These are phyloP conservation scores for Telmatochromis sp. DNA, from an alignment of 2,113 vertebrate genomes.

Conservation along the genomic window DNA sequence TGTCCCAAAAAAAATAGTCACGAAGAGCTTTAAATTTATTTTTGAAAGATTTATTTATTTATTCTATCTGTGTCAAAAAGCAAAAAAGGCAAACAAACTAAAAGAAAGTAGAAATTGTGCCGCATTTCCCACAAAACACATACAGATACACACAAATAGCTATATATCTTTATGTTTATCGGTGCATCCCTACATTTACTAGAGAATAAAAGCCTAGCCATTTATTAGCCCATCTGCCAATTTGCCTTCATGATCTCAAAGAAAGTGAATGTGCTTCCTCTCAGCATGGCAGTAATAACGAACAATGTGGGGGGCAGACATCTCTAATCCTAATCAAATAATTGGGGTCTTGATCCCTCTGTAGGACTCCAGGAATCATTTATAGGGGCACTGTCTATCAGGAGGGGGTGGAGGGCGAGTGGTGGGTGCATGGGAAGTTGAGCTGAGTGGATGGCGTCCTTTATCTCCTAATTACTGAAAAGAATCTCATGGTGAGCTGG, in stretches of 20 bases:
- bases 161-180: no score
- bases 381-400: background rate
- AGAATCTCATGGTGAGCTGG: conserved; percentile 49
- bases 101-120: background rate
- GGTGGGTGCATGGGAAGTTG: background rate
- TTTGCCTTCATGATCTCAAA: background rate
- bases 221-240: background rate
- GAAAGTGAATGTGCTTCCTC: conserved; percentile 54
- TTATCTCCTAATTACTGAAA: conserved; percentile 52
- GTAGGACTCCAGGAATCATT: conserved; percentile 38
- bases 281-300: conserved; percentile 49
- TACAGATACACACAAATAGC: no score
- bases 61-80: background rate
- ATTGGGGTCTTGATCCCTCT: conserved; percentile 48
- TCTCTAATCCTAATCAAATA: conserved; percentile 66
- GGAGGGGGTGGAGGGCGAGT: background rate
- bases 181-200: background rate
- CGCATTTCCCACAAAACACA: no score
- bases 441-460: conserved; percentile 16
- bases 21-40: accelerated
- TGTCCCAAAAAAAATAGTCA: background rate
- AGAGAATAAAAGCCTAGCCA: background rate
- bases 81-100: background rate
- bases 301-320: conserved; percentile 29
- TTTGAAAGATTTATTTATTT: background rate